These are phyloP conservation scores for Aurelia aurita DNA, from an alignment of 30 jellyfish, hydroid and myxozoan species.

Conservation along the genomic window DNA sequence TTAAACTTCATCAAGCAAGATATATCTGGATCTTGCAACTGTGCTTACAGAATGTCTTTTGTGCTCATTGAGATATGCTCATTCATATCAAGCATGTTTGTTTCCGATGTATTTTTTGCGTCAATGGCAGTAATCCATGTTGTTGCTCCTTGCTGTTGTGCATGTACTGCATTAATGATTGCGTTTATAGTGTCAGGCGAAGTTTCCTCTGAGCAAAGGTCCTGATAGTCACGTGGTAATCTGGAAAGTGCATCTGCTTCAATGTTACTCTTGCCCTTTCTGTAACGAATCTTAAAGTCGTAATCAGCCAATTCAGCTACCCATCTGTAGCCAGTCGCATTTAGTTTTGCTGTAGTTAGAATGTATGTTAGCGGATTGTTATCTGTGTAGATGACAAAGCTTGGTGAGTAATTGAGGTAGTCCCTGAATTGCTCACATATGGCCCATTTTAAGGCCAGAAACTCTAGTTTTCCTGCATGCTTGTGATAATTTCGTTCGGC, in stretches of 20 bases:
- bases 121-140: conserved; percentile 14
- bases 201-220: not conserved
- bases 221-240: conserved; percentile 22
- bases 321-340: conserved; percentile 34
- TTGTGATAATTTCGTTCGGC: too few relatives aligned
- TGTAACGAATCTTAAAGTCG: conserved; percentile 19
- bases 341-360: conserved; percentile 5
- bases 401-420: conserved; percentile 19
- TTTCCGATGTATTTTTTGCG: not conserved
- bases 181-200: conserved; percentile 35
- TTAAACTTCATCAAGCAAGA: conserved; percentile 4
- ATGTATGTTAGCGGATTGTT: not conserved
- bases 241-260: conserved; percentile 52
- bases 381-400: conserved; percentile 33
- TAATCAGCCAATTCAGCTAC: conserved; percentile 31
- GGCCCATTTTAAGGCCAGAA: conserved; percentile 48
- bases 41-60: not conserved
- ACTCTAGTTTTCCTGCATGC: conserved; percentile 13
- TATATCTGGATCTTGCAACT: conserved; percentile 16
- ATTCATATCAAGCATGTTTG: not conserved
- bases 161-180: conserved; percentile 1
- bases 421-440: conserved; percentile 37
- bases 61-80: not conserved
- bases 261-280: conserved; percentile 29
- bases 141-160: not conserved